Percentiles rank a stretch among this genome's conserved stretches.
Conservation (phyloP, 2,888 invertebrate species). For the Conus canariensis region DNA sequence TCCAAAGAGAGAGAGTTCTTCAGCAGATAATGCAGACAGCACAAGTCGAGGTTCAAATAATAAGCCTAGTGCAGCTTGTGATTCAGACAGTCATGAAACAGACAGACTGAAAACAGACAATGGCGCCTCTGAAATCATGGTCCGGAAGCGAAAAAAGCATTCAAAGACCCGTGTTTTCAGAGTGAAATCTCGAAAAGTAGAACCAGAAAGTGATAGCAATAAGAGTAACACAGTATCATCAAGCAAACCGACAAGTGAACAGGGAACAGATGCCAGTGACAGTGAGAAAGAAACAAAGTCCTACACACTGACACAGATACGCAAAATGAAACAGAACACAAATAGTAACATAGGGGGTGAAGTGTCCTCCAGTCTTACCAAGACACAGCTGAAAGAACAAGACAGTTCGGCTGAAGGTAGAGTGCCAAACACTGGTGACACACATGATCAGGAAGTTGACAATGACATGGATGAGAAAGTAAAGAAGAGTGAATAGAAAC, state of each 20-base stretch:
- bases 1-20: neutral
- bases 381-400: neutral
- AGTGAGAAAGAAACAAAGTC: constrained; percentile 9
- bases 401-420: neutral
- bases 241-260: neutral
- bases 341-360: neutral
- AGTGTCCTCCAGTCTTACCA: neutral
- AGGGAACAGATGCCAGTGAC: constrained; percentile 1
- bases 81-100: neutral
- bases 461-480: neutral
- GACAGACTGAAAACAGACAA: neutral
- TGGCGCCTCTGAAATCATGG: neutral
- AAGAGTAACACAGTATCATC: neutral
- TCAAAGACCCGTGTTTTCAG: neutral
- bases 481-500: neutral
- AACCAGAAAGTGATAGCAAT: neutral
- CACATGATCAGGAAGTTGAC: neutral
- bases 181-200: constrained; percentile 19
- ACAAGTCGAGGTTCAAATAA: neutral
- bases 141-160: neutral
- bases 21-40: constrained; percentile 29
- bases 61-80: neutral
- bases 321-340: neutral
- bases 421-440: neutral
- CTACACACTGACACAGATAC: neutral